Percentiles rank a stretch among this genome's conserved stretches.
These are phyloP conservation scores for Pachydiplax longipennis DNA, from an alignment of 2,888 invertebrate genomes.

Conservation along the genomic window DNA sequence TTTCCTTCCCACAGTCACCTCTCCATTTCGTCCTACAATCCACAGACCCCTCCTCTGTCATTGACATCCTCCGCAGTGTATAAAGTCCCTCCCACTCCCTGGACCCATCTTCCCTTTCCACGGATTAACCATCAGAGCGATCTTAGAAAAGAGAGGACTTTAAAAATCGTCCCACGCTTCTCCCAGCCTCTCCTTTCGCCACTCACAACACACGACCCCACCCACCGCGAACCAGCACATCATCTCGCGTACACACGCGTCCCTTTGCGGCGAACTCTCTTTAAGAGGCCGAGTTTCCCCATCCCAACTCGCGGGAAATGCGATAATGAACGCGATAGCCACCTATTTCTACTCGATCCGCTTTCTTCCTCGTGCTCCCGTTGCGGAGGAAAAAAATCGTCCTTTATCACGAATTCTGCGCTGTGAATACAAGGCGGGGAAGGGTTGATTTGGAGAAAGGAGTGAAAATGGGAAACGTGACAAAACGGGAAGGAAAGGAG, in stretches of 20 bases:
- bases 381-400: background rate
- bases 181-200: background rate
- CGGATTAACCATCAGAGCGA: background rate
- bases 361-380: background rate
- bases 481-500: background rate
- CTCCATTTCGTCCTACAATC: background rate
- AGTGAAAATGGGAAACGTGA: background rate
- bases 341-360: background rate
- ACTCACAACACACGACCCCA: background rate
- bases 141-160: background rate
- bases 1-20: background rate
- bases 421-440: background rate
- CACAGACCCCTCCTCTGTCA: background rate
- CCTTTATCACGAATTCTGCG: background rate
- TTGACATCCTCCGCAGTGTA: background rate
- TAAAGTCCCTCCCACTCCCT: background rate
- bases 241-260: background rate
- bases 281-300: background rate
- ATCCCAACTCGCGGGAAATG: background rate
- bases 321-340: background rate
- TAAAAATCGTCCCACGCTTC: background rate
- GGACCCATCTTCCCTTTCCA: background rate
- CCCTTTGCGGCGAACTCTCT: background rate
- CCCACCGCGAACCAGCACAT: background rate
- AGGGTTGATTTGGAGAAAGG: background rate